Conservation (phyloP, 2,113 vertebrate species). For the Dolichotis patagonum region DNA sequence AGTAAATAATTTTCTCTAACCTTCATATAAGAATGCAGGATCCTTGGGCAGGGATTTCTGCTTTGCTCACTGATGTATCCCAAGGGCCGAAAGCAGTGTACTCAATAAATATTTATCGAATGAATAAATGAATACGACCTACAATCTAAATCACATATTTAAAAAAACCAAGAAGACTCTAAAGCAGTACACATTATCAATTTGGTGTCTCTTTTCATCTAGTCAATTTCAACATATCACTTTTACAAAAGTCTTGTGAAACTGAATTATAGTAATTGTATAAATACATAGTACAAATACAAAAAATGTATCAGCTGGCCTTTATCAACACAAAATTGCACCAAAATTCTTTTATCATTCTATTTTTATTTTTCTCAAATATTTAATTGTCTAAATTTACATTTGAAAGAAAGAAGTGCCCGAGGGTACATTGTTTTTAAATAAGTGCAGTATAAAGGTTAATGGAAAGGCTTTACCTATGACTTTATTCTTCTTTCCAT, state of each 20-base stretch:
- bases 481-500: constrained; percentile 98
- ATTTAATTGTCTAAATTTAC: constrained; percentile 3
- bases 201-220: background rate
- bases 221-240: background rate
- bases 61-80: background rate
- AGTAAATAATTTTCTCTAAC: background rate
- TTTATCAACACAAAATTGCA: background rate
- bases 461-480: constrained; percentile 90
- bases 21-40: background rate
- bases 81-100: background rate
- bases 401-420: background rate
- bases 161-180: background rate
- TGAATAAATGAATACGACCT: background rate
- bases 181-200: background rate
- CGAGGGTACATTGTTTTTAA: background rate
- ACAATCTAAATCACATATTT: background rate
- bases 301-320: background rate
- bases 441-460: background rate
- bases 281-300: background rate
- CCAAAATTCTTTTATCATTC: background rate
- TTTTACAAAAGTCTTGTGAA: background rate
- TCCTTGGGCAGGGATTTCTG: background rate
- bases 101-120: background rate
- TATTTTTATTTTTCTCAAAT: background rate
- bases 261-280: background rate